Evolutionary conservation across 2,797 vertebrate genomes (phyloP).

Genomic region (Melanotaenia parkinsoni): DNA sequence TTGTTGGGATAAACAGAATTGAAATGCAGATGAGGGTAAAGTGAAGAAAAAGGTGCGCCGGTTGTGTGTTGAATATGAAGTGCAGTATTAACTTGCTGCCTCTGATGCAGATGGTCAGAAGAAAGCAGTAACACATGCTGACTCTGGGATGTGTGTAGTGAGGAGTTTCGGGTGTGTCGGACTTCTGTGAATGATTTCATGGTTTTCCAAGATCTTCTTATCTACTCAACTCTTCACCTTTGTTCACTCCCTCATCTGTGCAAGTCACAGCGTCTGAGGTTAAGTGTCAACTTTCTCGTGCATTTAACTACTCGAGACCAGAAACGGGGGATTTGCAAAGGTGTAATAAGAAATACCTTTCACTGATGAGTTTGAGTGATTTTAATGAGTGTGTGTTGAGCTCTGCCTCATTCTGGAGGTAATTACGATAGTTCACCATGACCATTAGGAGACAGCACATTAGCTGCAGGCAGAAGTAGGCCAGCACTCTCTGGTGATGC

Average conservation of each 20-base stretch:
- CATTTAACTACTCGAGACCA: slow-evolving; percentile 37
- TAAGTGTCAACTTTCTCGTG: slow-evolving; percentile 49
- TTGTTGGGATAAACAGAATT: slow-evolving; percentile 54
- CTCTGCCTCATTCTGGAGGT: slow-evolving; percentile 69
- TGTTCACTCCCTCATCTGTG: background rate
- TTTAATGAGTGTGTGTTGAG: slow-evolving; percentile 70
- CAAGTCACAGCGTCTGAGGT: slow-evolving; percentile 17
- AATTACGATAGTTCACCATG: slow-evolving; percentile 72
- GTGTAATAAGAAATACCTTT: slow-evolving; percentile 60
- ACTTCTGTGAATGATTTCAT: slow-evolving; percentile 10
- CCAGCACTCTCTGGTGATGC: slow-evolving; percentile 66
- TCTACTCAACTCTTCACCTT: slow-evolving; percentile 13
- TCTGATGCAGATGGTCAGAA: slow-evolving; percentile 40
- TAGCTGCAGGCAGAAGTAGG: slow-evolving; percentile 74
- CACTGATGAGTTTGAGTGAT: slow-evolving; percentile 66
- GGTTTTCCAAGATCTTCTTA: slow-evolving; percentile 12
- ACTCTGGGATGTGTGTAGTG: slow-evolving; percentile 9
- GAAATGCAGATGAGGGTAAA: slow-evolving; percentile 62
- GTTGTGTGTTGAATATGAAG: slow-evolving; percentile 73
- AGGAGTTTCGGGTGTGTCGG: slow-evolving; percentile 22
- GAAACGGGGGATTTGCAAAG: slow-evolving; percentile 21
- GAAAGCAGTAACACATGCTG: slow-evolving; percentile 48
- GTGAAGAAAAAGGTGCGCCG: slow-evolving; percentile 35
- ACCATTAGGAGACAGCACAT: slow-evolving; percentile 74
- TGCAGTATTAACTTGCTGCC: slow-evolving; percentile 54